These are phyloP conservation scores for Arizona elegans DNA, from an alignment of 2,113 vertebrate species.

Conservation along the genomic window DNA sequence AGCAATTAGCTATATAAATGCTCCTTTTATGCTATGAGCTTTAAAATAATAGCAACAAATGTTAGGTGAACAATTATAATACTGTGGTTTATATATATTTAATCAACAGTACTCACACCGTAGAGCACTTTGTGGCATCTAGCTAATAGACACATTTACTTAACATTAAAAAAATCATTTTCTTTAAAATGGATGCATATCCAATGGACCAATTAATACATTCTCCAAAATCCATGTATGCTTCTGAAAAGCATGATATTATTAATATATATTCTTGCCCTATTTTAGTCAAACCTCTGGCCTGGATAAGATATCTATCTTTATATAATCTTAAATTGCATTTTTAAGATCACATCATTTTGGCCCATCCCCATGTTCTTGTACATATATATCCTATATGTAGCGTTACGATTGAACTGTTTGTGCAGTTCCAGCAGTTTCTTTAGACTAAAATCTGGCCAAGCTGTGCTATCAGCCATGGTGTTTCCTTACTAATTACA, in stretches of 20 bases:
- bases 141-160: background rate
- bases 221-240: background rate
- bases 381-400: background rate
- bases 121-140: no score
- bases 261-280: conserved; percentile 8
- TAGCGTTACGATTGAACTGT: background rate
- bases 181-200: background rate
- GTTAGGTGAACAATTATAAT: background rate
- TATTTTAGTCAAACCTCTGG: conserved; percentile 7
- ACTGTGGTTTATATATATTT: background rate
- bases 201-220: background rate
- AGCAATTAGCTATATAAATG: background rate
- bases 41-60: background rate
- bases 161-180: background rate
- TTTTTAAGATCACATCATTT: background rate
- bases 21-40: background rate
- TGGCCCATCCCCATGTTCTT: background rate
- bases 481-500: background rate
- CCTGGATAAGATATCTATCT: background rate
- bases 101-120: background rate
- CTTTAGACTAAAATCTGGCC: background rate
- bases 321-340: background rate
- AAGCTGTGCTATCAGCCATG: background rate
- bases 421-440: background rate
- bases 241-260: background rate